A percentile compares a stretch with the other conserved stretches of the same genome.
These are phyloP conservation scores for Micromys minutus DNA, from an alignment of 2,113 vertebrate genomes.

Conservation along the genomic window DNA sequence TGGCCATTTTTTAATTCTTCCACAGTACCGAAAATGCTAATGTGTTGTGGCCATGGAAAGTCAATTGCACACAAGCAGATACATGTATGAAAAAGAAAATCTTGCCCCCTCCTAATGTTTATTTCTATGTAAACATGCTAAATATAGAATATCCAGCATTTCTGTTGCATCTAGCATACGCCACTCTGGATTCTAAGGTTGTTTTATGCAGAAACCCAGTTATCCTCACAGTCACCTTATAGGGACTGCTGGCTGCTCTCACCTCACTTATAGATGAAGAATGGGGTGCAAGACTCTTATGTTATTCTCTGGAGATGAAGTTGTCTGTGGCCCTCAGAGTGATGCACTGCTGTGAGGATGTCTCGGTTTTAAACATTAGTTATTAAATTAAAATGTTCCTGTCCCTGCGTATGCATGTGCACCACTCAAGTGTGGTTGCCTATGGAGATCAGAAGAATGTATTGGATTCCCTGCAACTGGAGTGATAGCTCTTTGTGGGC, in stretches of 20 bases:
- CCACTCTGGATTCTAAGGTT: neutral
- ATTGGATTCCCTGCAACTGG: neutral
- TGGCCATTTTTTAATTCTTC: neutral
- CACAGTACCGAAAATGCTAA: neutral
- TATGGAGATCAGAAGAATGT: neutral
- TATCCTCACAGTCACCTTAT: neutral
- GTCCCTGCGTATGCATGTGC: neutral
- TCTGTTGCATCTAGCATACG: neutral
- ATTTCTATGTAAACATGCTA: conserved; percentile 43
- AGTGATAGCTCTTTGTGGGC: too few species aligned
- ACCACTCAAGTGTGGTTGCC: neutral
- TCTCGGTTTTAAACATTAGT: neutral
- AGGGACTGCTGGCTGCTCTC: too few species aligned
- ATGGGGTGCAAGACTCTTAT: neutral
- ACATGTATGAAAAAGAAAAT: neutral
- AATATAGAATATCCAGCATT: neutral
- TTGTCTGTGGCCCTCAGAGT: fast-evolving
- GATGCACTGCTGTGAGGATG: neutral
- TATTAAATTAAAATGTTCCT: neutral
- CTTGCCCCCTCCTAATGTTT: neutral
- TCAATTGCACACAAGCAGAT: neutral
- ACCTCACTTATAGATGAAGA: neutral
- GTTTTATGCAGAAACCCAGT: neutral
- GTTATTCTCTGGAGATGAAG: neutral
- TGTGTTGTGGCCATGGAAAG: neutral